Evolutionary conservation across 2,888 invertebrate species (phyloP), one percentile per base, ranked within the genome.

Genomic region (Chymomyza caudatula): DNA sequence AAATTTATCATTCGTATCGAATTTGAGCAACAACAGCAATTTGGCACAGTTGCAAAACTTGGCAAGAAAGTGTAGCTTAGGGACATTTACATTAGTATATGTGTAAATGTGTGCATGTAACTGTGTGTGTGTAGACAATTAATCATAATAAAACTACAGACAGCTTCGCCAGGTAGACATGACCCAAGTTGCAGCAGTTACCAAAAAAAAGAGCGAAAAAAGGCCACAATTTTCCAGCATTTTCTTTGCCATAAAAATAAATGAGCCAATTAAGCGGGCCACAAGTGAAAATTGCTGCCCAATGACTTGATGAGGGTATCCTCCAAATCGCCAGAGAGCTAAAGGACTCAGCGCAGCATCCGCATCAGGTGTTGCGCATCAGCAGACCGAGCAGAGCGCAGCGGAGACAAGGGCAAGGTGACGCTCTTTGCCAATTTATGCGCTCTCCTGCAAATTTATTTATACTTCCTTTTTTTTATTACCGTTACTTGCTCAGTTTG

Each of bases 161-260:
- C 64, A 67, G 69, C 65, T 22, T 2, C 4, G 4, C 13, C 22
- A 37, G 29, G 29, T 37, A 37, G 11, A 37, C 11, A 37, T 11
- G 29, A 37, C 11, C 29, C 29, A 37, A 25, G 25, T 6, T 23
- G 23, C 5, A 23, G 23, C 23, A 23, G 23, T 23, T 25, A 4
- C 5, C 4, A 25, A 25, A 23, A 23, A 25, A 25, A 25, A 25
- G 25, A 25, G 43, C 17, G 22, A 25, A 63, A 42, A 72, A 64
- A 65, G 67, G 65, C 70, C 69, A 69, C 81, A 77, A 73, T 84
- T 81, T 74, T 68, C 71, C 65, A 81, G 73, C 77, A 81, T 84
- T 84, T 81, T 78, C 84, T 76, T 77, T 73, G 74, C 81, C 82
- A 85, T 85, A 80, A 79, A 82, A 85, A 82, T 82, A 82, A 81